Conservation (phyloP, 2,888 invertebrate genomes). For the Brenthis ino region DNA sequence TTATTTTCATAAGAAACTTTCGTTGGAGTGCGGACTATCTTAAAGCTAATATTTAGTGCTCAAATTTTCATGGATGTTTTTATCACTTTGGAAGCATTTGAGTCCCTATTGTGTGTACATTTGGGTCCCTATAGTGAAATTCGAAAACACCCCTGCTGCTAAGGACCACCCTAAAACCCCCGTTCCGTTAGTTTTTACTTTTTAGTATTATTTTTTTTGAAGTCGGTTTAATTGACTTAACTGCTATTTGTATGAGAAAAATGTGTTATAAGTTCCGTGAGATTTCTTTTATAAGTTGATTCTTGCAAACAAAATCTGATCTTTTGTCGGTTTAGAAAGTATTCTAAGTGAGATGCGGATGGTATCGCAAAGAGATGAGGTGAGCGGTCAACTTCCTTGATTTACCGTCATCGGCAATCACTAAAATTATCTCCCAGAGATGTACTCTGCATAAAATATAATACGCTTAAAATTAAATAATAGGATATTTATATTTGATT, state of each 20-base stretch:
- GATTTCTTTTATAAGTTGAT: slow-evolving; percentile 23
- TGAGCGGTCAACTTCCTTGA: slow-evolving; percentile 52
- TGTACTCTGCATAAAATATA: neutral
- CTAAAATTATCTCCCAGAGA: slow-evolving; percentile 25
- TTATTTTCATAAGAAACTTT: no score
- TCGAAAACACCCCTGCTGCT: no score
- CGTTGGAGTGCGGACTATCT: no score
- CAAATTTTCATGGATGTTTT: no score
- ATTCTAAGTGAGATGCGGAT: slow-evolving; percentile 42
- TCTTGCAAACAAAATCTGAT: slow-evolving; percentile 21
- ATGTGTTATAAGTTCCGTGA: slow-evolving; percentile 6
- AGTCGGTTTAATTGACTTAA: neutral
- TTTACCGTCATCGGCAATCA: slow-evolving; percentile 38
- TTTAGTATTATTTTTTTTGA: no score
- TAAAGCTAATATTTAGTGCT: no score
- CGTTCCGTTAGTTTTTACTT: no score
- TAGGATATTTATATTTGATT: neutral
- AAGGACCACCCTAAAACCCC: no score
- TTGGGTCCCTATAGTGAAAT: no score
- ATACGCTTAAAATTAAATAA: neutral
- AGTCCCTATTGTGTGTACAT: no score
- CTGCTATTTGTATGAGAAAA: slow-evolving; percentile 9
- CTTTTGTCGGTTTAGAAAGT: slow-evolving; percentile 48
- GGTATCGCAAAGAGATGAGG: slow-evolving; percentile 51
- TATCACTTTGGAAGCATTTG: no score